A percentile compares a stretch with the other conserved stretches of the same genome.
These are phyloP conservation scores for Hafferia zeledoni DNA, from an alignment of 2,797 vertebrate genomes.

Conservation along the genomic window DNA sequence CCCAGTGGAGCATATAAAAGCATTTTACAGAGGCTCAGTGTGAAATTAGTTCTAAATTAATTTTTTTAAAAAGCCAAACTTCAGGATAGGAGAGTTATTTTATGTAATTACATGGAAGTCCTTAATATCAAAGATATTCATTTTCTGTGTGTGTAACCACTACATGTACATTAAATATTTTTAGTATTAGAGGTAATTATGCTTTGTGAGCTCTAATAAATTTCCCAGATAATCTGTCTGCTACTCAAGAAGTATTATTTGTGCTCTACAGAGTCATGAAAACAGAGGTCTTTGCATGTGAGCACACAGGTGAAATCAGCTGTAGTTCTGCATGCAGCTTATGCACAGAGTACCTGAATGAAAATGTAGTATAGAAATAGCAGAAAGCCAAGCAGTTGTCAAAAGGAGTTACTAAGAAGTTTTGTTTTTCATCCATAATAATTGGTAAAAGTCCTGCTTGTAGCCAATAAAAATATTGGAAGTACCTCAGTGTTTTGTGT, in stretches of 20 bases:
- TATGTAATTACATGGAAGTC: background rate
- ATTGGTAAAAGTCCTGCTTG: constrained; percentile 21
- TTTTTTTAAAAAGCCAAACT: background rate
- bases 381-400: constrained; percentile 52
- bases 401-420: constrained; percentile 31
- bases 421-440: constrained; percentile 6
- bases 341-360: background rate
- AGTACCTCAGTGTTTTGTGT: background rate
- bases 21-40: background rate
- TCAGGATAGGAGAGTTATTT: background rate
- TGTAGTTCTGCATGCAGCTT: background rate
- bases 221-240: background rate
- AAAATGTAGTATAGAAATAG: background rate
- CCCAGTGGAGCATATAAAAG: background rate
- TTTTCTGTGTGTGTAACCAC: background rate
- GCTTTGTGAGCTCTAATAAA: background rate
- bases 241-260: background rate
- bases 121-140: background rate
- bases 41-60: background rate
- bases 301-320: background rate
- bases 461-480: constrained; percentile 57
- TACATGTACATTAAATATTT: background rate
- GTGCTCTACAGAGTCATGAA: background rate
- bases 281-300: background rate
- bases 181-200: background rate